These are phyloP conservation scores for Plecotus auritus DNA, from an alignment of 2,113 vertebrate genomes.

Conservation along the genomic window DNA sequence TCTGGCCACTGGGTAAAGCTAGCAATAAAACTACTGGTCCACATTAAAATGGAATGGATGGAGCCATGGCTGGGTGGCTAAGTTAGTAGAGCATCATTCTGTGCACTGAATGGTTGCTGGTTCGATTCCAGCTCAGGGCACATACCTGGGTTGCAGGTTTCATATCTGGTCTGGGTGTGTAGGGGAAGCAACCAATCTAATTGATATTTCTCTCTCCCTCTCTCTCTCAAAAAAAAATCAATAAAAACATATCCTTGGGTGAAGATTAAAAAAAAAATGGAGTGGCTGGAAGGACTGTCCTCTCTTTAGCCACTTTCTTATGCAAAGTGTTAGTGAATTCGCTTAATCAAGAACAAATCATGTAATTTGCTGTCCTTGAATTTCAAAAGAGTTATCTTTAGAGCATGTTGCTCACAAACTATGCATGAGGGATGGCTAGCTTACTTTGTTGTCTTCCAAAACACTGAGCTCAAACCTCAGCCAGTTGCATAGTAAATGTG, in stretches of 20 bases:
- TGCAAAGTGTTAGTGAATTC: slow-evolving; percentile 40
- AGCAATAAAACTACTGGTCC: too few relatives aligned
- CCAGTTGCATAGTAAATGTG: neutral
- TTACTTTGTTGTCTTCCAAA: neutral
- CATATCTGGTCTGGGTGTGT: too few relatives aligned
- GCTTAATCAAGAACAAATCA: slow-evolving; percentile 30
- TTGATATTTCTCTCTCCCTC: too few relatives aligned
- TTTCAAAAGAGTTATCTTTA: slow-evolving; percentile 41
- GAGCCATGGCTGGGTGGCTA: neutral
- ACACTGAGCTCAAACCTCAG: neutral
- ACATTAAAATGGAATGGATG: neutral
- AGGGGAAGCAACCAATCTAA: too few relatives aligned
- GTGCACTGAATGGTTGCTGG: too few relatives aligned
- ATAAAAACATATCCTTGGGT: too few relatives aligned
- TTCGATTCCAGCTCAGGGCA: too few relatives aligned
- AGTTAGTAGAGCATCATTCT: too few relatives aligned
- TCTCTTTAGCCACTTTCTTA: neutral
- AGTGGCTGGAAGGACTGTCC: neutral
- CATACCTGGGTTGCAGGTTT: too few relatives aligned
- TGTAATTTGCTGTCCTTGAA: slow-evolving; percentile 41
- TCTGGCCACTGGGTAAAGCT: too few relatives aligned
- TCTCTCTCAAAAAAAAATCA: too few relatives aligned
- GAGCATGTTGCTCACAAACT: neutral
- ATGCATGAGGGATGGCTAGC: neutral
- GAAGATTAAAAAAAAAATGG: neutral